Conservation (phyloP, 2,797 vertebrate genomes). For the Sarcophilus harrisii region DNA sequence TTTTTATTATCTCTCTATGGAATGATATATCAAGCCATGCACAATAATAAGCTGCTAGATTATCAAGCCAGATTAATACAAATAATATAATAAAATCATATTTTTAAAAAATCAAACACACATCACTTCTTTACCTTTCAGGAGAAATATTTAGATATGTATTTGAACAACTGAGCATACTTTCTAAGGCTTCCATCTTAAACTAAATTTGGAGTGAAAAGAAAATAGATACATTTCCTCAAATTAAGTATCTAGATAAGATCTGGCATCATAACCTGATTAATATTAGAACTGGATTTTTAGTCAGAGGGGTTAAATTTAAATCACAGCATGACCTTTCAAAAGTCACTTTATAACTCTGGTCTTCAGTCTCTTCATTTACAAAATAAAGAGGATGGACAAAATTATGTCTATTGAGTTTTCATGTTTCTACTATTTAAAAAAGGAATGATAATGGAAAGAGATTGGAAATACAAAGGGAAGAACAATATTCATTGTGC, state of each 20-base stretch:
- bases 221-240: constrained; percentile 42
- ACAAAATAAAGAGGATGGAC: background rate
- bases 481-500: background rate
- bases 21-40: constrained; percentile 76
- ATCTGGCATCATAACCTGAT: background rate
- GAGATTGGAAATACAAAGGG: background rate
- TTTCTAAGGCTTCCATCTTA: constrained; percentile 68
- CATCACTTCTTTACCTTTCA: constrained; percentile 53
- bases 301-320: background rate
- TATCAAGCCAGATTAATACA: constrained; percentile 80
- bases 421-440: background rate
- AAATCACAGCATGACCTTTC: background rate
- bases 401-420: background rate
- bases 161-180: constrained; percentile 20
- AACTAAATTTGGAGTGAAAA: constrained; percentile 41
- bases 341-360: background rate
- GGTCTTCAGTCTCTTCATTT: background rate
- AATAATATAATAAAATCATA: constrained; percentile 77
- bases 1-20: constrained; percentile 78
- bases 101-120: constrained; percentile 62
- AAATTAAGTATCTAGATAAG: constrained; percentile 25
- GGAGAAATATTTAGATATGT: constrained; percentile 72
- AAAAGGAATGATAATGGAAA: background rate
- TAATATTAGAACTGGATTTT: background rate
- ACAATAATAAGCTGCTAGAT: constrained; percentile 80